Conservation (phyloP, 2,797 vertebrate species). For the Buphagus erythrorhynchus region DNA sequence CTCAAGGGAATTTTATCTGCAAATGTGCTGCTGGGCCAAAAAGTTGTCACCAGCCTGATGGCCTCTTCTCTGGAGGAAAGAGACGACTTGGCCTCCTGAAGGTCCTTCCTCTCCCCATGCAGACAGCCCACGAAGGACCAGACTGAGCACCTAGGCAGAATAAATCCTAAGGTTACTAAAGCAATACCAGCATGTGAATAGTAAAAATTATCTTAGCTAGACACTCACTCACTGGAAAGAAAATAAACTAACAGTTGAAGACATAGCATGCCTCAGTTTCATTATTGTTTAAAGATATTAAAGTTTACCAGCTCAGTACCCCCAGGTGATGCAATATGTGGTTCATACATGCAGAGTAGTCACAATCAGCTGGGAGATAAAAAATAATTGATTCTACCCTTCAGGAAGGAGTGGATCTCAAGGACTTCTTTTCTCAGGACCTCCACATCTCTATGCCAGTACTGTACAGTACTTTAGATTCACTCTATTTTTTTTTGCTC, state of each 20-base stretch:
- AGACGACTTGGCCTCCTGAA: background rate
- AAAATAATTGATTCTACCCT: background rate
- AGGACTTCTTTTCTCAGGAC: background rate
- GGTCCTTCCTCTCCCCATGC: background rate
- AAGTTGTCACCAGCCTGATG: background rate
- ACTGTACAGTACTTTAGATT: background rate
- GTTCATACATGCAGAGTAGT: background rate
- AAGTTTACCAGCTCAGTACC: background rate
- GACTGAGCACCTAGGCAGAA: background rate
- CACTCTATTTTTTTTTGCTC: background rate
- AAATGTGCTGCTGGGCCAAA: background rate
- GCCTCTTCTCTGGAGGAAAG: background rate
- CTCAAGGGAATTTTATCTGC: background rate
- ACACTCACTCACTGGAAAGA: background rate
- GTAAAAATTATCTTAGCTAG: background rate
- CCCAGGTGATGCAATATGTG: background rate
- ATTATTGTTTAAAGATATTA: background rate
- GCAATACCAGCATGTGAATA: background rate
- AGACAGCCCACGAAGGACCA: background rate
- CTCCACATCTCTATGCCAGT: background rate
- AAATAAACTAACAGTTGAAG: background rate
- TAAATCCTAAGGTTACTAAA: background rate
- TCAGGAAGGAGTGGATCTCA: background rate
- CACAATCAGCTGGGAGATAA: background rate
- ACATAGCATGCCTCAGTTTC: background rate